A percentile compares a stretch with the other conserved stretches of the same genome.
phyloP scores from a whole-genome alignment of 2,797 vertebrate species.

The Parauchenoglanis punctatus region DNA sequence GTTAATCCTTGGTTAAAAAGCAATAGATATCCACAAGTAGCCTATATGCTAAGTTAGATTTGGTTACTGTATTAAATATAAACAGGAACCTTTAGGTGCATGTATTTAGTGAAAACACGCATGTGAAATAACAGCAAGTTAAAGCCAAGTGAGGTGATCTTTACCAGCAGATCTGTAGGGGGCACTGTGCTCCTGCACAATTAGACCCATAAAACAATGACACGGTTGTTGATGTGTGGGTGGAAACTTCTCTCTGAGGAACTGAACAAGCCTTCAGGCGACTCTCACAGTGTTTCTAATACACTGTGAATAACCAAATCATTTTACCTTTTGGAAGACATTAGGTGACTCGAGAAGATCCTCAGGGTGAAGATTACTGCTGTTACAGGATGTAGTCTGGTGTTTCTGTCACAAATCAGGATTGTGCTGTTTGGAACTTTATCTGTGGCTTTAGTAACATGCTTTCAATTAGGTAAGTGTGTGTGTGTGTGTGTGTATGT shows the following conservation, averaged over 20 bases:
- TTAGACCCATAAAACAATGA: background rate
- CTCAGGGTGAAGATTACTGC: background rate
- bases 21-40: background rate
- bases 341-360: background rate
- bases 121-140: background rate
- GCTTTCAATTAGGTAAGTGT: constrained; percentile 4
- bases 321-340: background rate
- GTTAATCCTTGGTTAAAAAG: background rate
- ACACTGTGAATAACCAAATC: background rate
- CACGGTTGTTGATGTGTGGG: background rate
- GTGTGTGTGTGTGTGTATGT: background rate
- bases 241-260: constrained; percentile 1
- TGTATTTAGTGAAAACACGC: background rate
- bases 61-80: background rate
- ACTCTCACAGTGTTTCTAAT: background rate
- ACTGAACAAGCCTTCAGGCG: background rate
- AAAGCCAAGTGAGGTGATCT: background rate
- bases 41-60: background rate
- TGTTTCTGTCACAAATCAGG: background rate
- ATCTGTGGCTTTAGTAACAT: background rate
- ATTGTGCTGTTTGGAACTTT: background rate
- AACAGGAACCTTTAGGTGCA: background rate
- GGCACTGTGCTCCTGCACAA: background rate
- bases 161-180: background rate
- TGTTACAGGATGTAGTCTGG: background rate